Evolutionary conservation across 2,888 invertebrate genomes (phyloP), one percentile per base, ranked within the genome.

Genomic region (Allolobophora icterica): DNA sequence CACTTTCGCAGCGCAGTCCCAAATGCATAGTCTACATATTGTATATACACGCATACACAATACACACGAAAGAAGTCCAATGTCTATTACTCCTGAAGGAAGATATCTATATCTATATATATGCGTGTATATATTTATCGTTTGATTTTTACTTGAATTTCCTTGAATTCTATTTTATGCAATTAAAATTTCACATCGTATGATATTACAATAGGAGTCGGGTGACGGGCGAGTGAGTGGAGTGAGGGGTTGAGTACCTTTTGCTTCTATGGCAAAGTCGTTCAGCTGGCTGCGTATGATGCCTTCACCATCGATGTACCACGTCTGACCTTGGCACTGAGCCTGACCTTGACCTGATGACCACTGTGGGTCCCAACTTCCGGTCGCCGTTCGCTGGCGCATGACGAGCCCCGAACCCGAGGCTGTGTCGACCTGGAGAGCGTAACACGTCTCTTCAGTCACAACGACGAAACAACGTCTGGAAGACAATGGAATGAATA

Each of bases 371-470:
- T 71, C 71, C 71, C 71, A 71, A n/a, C 8, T 71, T 34, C 38
- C 87, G 35, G 87, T 87, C 19, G 34, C 87, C 38, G 19, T 34
- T 6, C 38, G 19, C 87, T 34, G 87, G 19, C 38, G 87, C 87
- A 87, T 87, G 35, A 87, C 87, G 35, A 87, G 87, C 38, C 35
- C 35, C 87, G 35, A 87, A 87, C 87, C 87, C 21, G 87, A 5
- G 35, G 15, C 38, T 38, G 35, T 4, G 19, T 87, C 38, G 35
- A 38, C 38, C 35, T 87, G 87, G n/a, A 87, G 87, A 21, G 87
- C 87, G 35, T 38, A 87, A 13, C 87, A 35, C 6, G 87, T 87
- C 87, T 87, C 87, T 35, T 34, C 34, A 24, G 24, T 87, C 24
- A 11, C 19, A 33, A 87, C 0, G 87, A 87, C 21, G 87, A 87